Percentiles rank a stretch among this genome's conserved stretches.
phyloP scores from a whole-genome alignment of 92 coral and sea anemone genomes.

The Siderastrea siderea region DNA sequence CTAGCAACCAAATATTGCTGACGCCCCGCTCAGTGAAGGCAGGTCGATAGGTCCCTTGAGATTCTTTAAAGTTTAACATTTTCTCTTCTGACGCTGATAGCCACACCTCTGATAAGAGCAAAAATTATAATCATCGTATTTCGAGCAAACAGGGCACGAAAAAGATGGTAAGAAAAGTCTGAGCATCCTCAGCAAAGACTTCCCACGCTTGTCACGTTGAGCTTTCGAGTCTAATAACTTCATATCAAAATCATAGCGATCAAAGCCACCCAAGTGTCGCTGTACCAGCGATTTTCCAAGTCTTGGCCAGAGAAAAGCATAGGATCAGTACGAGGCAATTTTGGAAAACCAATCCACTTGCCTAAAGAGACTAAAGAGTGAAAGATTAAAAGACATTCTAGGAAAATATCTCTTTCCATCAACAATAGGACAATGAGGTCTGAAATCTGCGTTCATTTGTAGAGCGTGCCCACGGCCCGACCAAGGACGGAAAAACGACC shows the following conservation, averaged over 20 bases:
- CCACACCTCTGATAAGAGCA: conserved; percentile 41
- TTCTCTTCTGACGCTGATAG: conserved; percentile 29
- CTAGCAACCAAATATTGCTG: not conserved
- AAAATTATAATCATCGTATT: conserved; percentile 39
- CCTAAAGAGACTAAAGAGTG: conserved; percentile 33
- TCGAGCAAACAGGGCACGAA: conserved; percentile 23
- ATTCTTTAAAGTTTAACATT: not conserved
- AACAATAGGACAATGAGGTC: too few relatives aligned
- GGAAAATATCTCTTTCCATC: not conserved
- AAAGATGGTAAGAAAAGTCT: conserved; percentile 33
- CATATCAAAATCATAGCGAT: conserved; percentile 58
- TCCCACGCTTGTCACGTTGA: conserved; percentile 21
- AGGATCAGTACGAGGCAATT: conserved; percentile 42
- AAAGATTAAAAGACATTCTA: conserved; percentile 53
- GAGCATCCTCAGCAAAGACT: conserved; percentile 17
- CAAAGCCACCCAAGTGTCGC: conserved; percentile 44
- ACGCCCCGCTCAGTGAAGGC: not conserved
- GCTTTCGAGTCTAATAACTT: conserved; percentile 67
- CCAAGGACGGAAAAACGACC: too few relatives aligned
- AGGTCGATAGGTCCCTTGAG: conserved; percentile 13
- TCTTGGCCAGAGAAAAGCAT: conserved; percentile 19
- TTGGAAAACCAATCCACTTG: conserved; percentile 69
- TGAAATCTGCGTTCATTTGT: too few relatives aligned
- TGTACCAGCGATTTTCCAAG: conserved; percentile 42
- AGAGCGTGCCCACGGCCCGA: too few relatives aligned